phyloP scores from a whole-genome alignment of 2,113 vertebrate species.

The Microtus richardsoni region DNA sequence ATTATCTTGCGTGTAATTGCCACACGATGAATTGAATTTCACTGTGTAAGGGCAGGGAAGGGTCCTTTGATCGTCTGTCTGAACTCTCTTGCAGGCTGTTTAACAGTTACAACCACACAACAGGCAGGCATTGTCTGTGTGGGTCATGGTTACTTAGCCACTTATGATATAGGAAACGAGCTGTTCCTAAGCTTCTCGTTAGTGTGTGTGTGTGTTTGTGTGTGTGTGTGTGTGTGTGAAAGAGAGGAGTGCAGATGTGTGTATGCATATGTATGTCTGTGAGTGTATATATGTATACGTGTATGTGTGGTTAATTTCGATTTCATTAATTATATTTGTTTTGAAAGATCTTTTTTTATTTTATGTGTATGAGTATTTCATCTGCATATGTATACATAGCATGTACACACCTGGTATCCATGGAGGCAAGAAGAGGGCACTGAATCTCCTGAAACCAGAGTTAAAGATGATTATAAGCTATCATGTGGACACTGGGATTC shows the following conservation, averaged over 20 bases:
- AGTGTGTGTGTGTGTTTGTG: background rate
- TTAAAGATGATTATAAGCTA: background rate
- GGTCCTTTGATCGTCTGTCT: background rate
- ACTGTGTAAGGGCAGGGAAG: background rate
- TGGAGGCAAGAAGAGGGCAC: background rate
- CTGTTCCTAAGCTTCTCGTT: background rate
- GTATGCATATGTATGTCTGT: background rate
- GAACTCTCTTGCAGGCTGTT: background rate
- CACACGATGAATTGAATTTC: background rate
- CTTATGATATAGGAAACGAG: background rate
- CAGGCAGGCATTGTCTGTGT: background rate
- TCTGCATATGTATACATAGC: background rate
- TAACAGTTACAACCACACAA: background rate
- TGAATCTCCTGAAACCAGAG: background rate
- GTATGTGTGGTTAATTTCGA: background rate
- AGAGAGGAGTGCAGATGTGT: background rate
- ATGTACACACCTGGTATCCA: background rate
- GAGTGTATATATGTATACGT: background rate
- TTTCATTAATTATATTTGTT: background rate
- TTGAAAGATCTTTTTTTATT: background rate
- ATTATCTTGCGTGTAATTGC: constrained; percentile 29
- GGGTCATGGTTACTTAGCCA: background rate
- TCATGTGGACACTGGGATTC: background rate
- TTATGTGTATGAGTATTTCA: background rate
- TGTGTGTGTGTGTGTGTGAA: background rate